Base-by-base conservation (phyloP, 2,797 vertebrate species). In the Anolis apletophallus region DNA sequence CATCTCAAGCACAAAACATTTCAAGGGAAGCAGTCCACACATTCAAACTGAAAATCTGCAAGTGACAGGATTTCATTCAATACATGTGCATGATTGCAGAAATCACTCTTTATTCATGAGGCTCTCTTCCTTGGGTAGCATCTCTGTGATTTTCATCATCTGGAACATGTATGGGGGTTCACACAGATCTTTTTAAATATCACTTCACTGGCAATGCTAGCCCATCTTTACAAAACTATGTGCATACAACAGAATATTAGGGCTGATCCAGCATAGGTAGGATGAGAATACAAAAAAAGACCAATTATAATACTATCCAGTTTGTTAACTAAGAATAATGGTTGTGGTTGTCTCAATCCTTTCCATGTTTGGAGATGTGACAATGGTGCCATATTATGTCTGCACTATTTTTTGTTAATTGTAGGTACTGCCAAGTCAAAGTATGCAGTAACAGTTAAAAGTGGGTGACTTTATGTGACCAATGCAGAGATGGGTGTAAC, bases 201-300 rank as follows among this genome's bases (percentile, higher is more conserved):
- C 32, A 13, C n/a, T 77, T 76, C 40, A 71, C 10, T 74, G 75
- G 34, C 26, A 74, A 36, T 29, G n/a, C 32, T 74, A 67, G 71
- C 76, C 52, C 75, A 54, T 52, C 61, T 29, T 78, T 87, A 78
- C n/a, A 87, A 61, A 72, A n/a, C n/a, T 5, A n/a, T 34, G 32
- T 50, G 9, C 29, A 29, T 50, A 1, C 12, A 64, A 9, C 46
- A 23, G 36, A 54, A 77, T 21, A 78, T 14, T 87, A 54, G n/a
- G 32, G 16, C n/a, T 86, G 57, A 81, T 72, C 32, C 16, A 54
- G 11, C 36, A 55, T 34, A 21, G 29, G 13, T 55, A 54, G 23
- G n/a, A 61, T 40, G 26, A 80, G 11, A 85, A 71, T 32, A 85
- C 1, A 69, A 79, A 46, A n/a, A n/a, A 40, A 69, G 59, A 32